These are phyloP conservation scores for Druon quercuslanigerum DNA, from an alignment of 1,140 invertebrate genomes.

Conservation along the genomic window DNA sequence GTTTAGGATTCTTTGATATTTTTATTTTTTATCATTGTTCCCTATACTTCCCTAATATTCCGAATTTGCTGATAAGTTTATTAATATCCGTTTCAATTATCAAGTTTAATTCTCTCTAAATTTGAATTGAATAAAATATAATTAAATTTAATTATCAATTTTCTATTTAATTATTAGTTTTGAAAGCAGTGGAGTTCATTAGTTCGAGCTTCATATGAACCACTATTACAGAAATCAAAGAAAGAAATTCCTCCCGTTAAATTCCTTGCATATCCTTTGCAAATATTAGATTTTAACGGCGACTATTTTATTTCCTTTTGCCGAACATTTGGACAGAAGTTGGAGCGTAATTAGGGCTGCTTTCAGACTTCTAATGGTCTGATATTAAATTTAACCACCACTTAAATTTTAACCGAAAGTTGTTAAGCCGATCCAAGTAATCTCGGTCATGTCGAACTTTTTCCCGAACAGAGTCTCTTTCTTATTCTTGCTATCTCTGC, in stretches of 20 bases:
- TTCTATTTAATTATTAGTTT: too few species aligned
- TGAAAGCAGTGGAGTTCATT: too few species aligned
- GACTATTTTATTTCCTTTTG: not conserved
- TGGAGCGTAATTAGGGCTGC: not conserved
- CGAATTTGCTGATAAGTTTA: too few species aligned
- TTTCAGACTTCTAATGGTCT: conserved; percentile 24
- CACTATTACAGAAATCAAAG: not conserved
- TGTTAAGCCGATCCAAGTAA: not conserved
- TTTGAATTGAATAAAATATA: too few species aligned
- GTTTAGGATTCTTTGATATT: too few species aligned
- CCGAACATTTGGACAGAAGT: conserved; percentile 8
- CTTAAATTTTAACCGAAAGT: conserved; percentile 14
- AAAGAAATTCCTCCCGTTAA: not conserved
- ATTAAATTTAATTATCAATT: too few species aligned
- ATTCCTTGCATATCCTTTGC: not conserved
- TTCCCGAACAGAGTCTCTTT: not conserved
- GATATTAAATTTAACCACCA: conserved; percentile 31
- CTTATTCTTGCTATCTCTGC: not conserved
- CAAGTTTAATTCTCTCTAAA: too few species aligned
- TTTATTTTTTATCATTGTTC: too few species aligned
- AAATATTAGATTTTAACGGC: conserved; percentile 17
- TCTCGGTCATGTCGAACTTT: not conserved
- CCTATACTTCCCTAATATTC: too few species aligned
- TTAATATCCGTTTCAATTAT: too few species aligned
- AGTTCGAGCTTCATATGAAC: too few species aligned